Percentiles rank a stretch among this genome's conserved stretches.
phyloP scores from a whole-genome alignment of 2,888 invertebrate species.

The Notodonta dromedarius region DNA sequence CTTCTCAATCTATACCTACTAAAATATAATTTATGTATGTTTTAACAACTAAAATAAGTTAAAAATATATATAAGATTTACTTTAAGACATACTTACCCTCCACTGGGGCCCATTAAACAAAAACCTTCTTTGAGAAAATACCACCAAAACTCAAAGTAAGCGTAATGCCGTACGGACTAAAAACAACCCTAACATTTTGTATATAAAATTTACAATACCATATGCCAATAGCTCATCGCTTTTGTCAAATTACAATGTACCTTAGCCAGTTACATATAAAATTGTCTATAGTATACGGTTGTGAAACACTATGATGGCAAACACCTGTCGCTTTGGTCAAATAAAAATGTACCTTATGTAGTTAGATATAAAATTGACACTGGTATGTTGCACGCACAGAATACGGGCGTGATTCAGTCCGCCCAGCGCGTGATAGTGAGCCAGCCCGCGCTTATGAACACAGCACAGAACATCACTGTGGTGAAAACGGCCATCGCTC shows the following conservation, averaged over 20 bases:
- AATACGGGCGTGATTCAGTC: constrained; percentile 79
- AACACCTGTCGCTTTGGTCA: not conserved
- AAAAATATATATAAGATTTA: too few species aligned
- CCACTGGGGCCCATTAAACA: too few species aligned
- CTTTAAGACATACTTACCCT: too few species aligned
- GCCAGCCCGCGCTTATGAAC: constrained; percentile 74
- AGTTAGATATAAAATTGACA: constrained; percentile 1
- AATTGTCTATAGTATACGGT: constrained; percentile 16
- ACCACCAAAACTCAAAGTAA: too few species aligned
- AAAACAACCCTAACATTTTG: too few species aligned
- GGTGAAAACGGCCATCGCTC: constrained; percentile 62
- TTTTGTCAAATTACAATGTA: not conserved
- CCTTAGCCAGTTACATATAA: not conserved
- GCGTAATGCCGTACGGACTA: too few species aligned
- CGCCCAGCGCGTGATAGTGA: constrained; percentile 76
- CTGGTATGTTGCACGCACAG: constrained; percentile 52
- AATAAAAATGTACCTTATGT: not conserved
- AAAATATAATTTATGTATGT: not conserved
- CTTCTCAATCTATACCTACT: not conserved
- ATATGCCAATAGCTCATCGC: not conserved
- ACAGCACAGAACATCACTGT: constrained; percentile 71
- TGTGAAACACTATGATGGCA: not conserved
- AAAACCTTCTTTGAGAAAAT: too few species aligned
- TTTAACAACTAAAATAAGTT: not conserved
- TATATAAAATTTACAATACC: too few species aligned